Conservation (phyloP, 2,888 invertebrate species). For the Celastrina argiolus region DNA sequence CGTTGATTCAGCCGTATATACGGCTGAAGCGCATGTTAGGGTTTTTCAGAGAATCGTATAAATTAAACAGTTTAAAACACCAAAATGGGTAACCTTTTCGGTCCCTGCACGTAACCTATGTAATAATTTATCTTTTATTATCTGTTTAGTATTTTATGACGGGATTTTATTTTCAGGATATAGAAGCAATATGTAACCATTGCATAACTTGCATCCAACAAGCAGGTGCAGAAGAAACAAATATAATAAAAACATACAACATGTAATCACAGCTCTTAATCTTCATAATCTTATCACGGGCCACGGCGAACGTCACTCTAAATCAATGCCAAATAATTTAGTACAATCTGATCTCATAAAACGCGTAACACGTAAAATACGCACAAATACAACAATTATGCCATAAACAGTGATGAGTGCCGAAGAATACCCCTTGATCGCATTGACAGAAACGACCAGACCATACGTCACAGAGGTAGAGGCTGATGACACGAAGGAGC, state of each 20-base stretch:
- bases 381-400: conserved; percentile 42
- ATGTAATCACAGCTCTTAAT: neutral
- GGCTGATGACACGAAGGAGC: conserved; percentile 32
- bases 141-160: no score
- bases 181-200: neutral
- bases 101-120: no score
- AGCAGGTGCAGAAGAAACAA: neutral
- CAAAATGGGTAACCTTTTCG: no score
- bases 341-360: conserved; percentile 47
- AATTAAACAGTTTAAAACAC: no score
- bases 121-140: no score
- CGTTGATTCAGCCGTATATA: no score
- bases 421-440: conserved; percentile 48
- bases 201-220: neutral
- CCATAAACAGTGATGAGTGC: conserved; percentile 53
- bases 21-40: no score
- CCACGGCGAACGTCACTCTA: conserved; percentile 34
- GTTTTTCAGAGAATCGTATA: no score
- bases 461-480: conserved; percentile 42
- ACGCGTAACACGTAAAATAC: conserved; percentile 39
- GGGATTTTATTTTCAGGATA: no score
- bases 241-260: neutral
- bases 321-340: conserved; percentile 68
- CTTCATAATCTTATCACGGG: conserved; percentile 1
- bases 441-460: conserved; percentile 44